phyloP scores from a whole-genome alignment of 2,797 vertebrate species.

The Fringilla coelebs region DNA sequence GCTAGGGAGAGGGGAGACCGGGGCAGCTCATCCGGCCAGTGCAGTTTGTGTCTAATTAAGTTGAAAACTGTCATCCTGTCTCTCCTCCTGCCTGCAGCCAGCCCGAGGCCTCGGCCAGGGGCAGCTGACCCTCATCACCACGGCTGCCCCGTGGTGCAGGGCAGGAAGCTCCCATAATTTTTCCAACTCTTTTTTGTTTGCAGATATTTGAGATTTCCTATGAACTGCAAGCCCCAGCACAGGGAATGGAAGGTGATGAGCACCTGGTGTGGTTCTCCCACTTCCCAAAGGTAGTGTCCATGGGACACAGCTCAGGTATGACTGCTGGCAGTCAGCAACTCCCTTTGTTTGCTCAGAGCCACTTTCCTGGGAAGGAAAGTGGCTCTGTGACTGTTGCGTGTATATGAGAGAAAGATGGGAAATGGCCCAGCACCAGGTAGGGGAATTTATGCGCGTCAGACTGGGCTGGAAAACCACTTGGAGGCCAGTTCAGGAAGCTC shows the following conservation, averaged over 20 bases:
- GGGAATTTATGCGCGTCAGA: not conserved
- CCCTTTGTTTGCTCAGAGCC: not conserved
- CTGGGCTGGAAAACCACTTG: not conserved
- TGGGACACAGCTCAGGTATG: rapidly evolving
- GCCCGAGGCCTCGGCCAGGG: rapidly evolving
- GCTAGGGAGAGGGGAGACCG: rapidly evolving
- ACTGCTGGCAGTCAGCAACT: rapidly evolving
- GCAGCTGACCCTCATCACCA: not conserved
- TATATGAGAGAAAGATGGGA: not conserved
- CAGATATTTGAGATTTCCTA: not conserved
- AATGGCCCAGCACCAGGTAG: not conserved
- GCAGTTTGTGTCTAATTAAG: not conserved
- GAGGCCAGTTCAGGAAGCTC: not conserved
- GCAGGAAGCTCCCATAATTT: not conserved
- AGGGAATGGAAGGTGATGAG: not conserved
- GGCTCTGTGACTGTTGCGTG: rapidly evolving
- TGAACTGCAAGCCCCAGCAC: not conserved
- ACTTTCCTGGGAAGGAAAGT: not conserved
- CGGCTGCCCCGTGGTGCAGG: rapidly evolving
- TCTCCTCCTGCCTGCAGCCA: not conserved
- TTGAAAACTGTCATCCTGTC: not conserved
- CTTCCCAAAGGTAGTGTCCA: rapidly evolving
- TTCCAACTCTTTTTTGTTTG: not conserved
- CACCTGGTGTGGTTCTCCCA: not conserved
- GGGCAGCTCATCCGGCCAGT: not conserved